These are phyloP conservation scores for Butorides virescens DNA, from an alignment of 2,113 vertebrate genomes.

Conservation along the genomic window DNA sequence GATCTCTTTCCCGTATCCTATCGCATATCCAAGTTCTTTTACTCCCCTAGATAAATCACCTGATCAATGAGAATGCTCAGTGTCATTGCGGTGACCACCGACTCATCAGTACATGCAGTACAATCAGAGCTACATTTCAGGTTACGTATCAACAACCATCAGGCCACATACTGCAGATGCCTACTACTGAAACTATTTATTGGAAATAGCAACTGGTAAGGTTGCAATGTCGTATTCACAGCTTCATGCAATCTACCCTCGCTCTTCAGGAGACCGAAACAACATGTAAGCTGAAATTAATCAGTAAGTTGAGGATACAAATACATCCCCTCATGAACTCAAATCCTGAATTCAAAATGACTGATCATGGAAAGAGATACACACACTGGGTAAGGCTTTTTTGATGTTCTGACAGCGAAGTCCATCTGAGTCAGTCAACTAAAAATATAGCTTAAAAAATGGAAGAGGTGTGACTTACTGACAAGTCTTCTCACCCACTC, in stretches of 20 bases:
- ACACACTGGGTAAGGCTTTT: neutral
- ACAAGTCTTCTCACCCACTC: conserved; percentile 66
- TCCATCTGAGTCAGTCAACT: conserved; percentile 68
- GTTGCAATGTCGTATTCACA: neutral
- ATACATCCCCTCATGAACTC: neutral
- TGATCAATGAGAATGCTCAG: neutral
- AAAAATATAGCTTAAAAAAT: conserved; percentile 61
- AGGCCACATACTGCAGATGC: neutral
- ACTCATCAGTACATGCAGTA: neutral
- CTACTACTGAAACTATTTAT: neutral
- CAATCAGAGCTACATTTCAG: neutral
- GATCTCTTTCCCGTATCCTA: neutral
- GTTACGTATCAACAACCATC: neutral
- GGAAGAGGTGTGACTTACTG: conserved; percentile 67
- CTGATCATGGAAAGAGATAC: neutral
- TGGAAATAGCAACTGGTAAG: neutral
- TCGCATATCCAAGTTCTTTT: neutral
- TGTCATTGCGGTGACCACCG: neutral
- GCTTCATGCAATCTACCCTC: neutral
- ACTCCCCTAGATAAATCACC: neutral
- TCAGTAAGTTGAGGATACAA: neutral
- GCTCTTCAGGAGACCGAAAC: neutral
- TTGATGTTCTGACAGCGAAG: conserved; percentile 46
- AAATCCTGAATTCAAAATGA: neutral
- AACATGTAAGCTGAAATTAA: neutral